phyloP scores from a whole-genome alignment of 1,140 invertebrate species.

The Octopus bimaculoides region DNA sequence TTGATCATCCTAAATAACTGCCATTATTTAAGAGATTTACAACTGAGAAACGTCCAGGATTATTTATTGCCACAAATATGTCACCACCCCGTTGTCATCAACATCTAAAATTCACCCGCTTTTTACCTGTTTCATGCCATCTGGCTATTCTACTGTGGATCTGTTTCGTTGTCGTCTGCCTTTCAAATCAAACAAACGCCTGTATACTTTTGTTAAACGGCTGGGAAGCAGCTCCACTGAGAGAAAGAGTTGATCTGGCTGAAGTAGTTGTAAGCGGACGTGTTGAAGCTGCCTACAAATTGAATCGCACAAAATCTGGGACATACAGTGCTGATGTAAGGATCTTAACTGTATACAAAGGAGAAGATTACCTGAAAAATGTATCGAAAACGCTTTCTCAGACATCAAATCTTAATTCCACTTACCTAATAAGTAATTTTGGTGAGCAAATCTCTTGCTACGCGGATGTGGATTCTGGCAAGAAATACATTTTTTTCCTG shows the following conservation, averaged over 20 bases:
- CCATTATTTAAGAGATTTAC: no score
- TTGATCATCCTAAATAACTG: no score
- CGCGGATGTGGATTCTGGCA: constrained; percentile 44
- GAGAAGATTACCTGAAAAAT: constrained; percentile 30
- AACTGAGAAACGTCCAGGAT: no score
- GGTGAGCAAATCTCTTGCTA: constrained; percentile 54
- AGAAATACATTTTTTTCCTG: constrained; percentile 51
- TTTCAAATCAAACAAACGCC: neutral
- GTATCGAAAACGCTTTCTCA: constrained; percentile 15
- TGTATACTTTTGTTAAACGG: constrained; percentile 54
- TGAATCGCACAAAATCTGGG: constrained; percentile 29
- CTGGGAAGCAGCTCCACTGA: constrained; percentile 49
- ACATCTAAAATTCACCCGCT: no score
- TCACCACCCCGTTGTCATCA: no score
- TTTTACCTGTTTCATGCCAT: no score
- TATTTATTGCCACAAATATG: no score
- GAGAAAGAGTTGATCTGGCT: constrained; percentile 42
- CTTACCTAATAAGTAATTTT: constrained; percentile 53
- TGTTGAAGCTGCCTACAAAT: constrained; percentile 41
- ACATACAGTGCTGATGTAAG: constrained; percentile 48
- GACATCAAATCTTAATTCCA: constrained; percentile 12
- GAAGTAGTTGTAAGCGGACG: constrained; percentile 45
- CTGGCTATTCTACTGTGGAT: no score
- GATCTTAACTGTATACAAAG: constrained; percentile 44
- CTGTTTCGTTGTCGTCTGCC: no score